Evolutionary conservation across 1,140 invertebrate genomes (phyloP), one percentile per base, ranked within the genome.

Genomic region (Bombus cullumanus): DNA sequence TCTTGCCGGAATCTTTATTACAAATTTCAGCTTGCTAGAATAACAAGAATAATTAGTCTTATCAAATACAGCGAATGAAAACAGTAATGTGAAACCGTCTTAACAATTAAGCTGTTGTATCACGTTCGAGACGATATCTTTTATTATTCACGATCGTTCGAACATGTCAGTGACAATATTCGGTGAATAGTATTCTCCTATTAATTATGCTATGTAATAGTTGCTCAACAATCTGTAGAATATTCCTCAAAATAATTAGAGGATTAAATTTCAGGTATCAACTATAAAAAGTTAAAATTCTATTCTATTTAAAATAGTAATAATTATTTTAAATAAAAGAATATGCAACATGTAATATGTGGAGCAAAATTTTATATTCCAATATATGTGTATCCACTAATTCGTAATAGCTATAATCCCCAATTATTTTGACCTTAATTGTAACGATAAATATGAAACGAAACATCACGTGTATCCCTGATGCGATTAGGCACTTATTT

Each of bases 1-100:
- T 31, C 53, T 62, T 25, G 53, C 53, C 47, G 31, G 78, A 81
- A 85, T 57, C 77, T 91, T 91, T 91, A 91, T 89, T 91, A 89
- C 66, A 89, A 89, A 91, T 66, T 64, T 57, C 73, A 84, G 59
- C 71, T 31, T 59, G 68, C 47, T 84, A 86, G 31, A 81, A 28
- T 85, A 91, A 89, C 87, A 73, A 81, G 72, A 41, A 83, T 77
- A 89, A 87, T 91, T 89, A 89, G 64, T 83, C 28, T 76, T 87
- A 89, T 80, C 53, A 62, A 72, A 57, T 85, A 89, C 81, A 83
- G 74, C 86, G 59, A 91, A 43, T 88, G 81, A 82, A 84, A 88
- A 91, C 73, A 73, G 22, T n/a, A 79, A 85, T 89, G 66, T 18
- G 37, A 59, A 43, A 80, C 64, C 28, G 12, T 39, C 31, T 88